Percentiles rank a stretch among this genome's conserved stretches.
phyloP scores from a whole-genome alignment of 1,140 invertebrate species.

The Colletes latitarsis region DNA sequence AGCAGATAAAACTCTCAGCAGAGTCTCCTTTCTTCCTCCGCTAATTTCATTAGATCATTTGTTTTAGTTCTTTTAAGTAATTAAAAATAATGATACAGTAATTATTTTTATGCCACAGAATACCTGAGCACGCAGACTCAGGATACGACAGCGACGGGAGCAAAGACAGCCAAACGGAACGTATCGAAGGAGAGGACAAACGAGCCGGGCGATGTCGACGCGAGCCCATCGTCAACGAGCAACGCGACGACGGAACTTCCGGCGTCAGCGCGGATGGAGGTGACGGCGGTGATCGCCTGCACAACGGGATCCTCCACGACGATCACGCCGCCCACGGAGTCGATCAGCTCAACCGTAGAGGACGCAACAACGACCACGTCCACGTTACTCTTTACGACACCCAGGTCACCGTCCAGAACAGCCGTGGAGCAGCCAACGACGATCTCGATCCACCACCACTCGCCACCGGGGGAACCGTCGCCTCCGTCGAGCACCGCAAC shows the following conservation, averaged over 20 bases:
- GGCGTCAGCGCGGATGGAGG: constrained; percentile 31
- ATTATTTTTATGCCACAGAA: constrained; percentile 23
- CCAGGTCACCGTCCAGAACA: constrained; percentile 11
- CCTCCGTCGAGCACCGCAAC: constrained; percentile 32
- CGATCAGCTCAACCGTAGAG: not conserved
- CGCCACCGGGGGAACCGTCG: constrained; percentile 23
- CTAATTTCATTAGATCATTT: no score
- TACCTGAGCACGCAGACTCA: constrained; percentile 38
- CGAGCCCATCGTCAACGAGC: not conserved
- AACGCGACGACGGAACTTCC: constrained; percentile 31
- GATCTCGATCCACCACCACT: constrained; percentile 6
- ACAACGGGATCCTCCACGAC: constrained; percentile 8
- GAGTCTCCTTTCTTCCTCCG: no score
- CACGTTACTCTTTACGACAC: constrained; percentile 18
- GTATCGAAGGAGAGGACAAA: not conserved
- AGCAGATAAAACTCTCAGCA: no score
- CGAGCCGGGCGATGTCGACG: not conserved
- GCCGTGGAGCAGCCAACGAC: not conserved
- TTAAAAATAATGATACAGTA: no score
- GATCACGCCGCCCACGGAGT: not conserved
- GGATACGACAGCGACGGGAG: constrained; percentile 11
- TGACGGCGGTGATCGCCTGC: constrained; percentile 31
- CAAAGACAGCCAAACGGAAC: not conserved
- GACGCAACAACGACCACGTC: constrained; percentile 22
- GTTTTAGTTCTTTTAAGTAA: no score